Conservation (phyloP, 2,888 invertebrate genomes). For the Brenthis daphne region DNA sequence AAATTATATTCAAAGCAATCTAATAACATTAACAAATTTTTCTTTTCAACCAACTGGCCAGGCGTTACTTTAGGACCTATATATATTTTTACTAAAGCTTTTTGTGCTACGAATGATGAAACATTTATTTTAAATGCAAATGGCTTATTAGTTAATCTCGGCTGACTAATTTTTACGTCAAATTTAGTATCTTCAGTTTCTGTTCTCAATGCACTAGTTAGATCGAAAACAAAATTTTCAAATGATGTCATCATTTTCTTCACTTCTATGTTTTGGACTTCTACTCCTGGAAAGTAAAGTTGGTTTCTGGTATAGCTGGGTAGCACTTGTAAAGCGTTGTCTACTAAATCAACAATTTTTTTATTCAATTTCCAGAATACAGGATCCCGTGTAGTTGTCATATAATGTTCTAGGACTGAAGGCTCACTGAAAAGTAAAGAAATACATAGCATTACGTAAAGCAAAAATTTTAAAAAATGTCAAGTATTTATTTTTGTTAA, state of each 20-base stretch:
- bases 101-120: slow-evolving; percentile 81
- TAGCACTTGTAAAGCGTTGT: slow-evolving; percentile 80
- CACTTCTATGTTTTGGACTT: slow-evolving; percentile 83
- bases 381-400: slow-evolving; percentile 86
- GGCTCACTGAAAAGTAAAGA: slow-evolving; percentile 55
- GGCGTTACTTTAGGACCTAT: slow-evolving; percentile 86
- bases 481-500: neutral
- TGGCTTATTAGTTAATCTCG: slow-evolving; percentile 87
- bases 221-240: slow-evolving; percentile 85
- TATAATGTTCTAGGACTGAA: slow-evolving; percentile 71
- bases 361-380: slow-evolving; percentile 86
- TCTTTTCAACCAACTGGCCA: slow-evolving; percentile 74
- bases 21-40: slow-evolving; percentile 81
- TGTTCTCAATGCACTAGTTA: slow-evolving; percentile 82
- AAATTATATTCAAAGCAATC: slow-evolving; percentile 83
- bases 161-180: slow-evolving; percentile 77
- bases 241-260: slow-evolving; percentile 85
- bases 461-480: neutral
- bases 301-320: slow-evolving; percentile 82
- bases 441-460: neutral
- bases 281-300: slow-evolving; percentile 83
- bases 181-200: slow-evolving; percentile 56
- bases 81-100: slow-evolving; percentile 85
- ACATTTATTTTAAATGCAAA: slow-evolving; percentile 85
- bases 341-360: slow-evolving; percentile 80